Evolutionary conservation across 2,113 vertebrate genomes (phyloP), one percentile per base, ranked within the genome.

Genomic region (Oryzias melastigma): DNA sequence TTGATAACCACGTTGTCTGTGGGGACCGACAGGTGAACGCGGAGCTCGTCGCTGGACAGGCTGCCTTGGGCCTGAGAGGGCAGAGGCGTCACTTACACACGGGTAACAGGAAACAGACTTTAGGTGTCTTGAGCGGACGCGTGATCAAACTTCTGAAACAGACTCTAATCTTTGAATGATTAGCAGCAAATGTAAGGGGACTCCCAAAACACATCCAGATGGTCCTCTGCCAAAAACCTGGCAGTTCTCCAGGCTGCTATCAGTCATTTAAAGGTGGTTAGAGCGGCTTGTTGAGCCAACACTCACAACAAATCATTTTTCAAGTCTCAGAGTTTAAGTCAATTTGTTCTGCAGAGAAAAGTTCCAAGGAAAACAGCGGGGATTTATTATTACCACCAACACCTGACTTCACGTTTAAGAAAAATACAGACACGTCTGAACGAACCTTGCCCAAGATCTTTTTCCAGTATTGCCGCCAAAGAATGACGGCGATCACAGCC

Each of bases 391-490:
- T 35, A 12, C 10, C 10, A 35, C 35, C 3, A 35, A 12, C 35
- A 35, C 35, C 35, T 35, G 29, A 13, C 10, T 35, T 35, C 10
- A 35, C 6, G 25, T 7, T 27, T 27, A 27, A 7, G 25, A 27
- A 27, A 27, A 27, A 27, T 27, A 27, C 25, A 27, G 25, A 27
- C 25, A 27, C 2, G 10, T 16, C 16, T 43, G 16, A 10, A 29
- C 84, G 63, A 62, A 96, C 95, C 93, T 97, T 98, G 75, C 94
- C 93, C 53, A 96, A 91, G 13, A 97, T 87, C 87, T 94, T 92
- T 57, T 94, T 96, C 96, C 95, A 97, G 85, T 95, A 94, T 72
- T 97, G 94, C 71, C 95, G 83, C 95, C 96, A 98, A 4, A 98
- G 92, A 75, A 98, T 98, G 75, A 95, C 92, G 7, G 92, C 91